Base-by-base conservation (phyloP, 2,113 vertebrate species). In the Aleadryas rufinucha region DNA sequence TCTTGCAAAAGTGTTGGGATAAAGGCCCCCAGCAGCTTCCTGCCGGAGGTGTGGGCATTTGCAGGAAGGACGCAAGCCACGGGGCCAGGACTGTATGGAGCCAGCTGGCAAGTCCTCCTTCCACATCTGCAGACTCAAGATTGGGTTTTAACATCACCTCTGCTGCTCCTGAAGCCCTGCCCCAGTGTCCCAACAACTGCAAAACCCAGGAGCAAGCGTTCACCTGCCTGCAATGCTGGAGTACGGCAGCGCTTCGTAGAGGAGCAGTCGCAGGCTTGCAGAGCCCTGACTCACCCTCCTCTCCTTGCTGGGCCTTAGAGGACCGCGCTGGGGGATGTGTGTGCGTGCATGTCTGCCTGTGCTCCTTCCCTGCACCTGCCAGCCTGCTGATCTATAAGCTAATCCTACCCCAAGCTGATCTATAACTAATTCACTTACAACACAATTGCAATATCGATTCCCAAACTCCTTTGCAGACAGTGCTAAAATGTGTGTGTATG, bases 361-460 rank as follows among this genome's bases (percentile, higher is more conserved):
- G 1, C 70, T 87, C 94, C 86, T 81, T 92, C 76, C 72, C 97
- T 94, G 88, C 90, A 88, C 96, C 95, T 95, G 97, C 92, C 92
- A 91, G 94, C 74, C 93, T 82, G 87, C 95, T 97, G 97, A 97
- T 97, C 97, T 96, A 97, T 96, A 97, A 97, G 95, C 96, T 96
- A 96, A 96, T 96, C 96, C 97, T 93, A 91, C 93, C 93, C 94
- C 95, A 83, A 96, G 94, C 97, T 97, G 97, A 97, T 97, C 97
- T 97, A 97, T 97, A 97, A 97, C 96, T 97, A 97, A 97, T 97
- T 97, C 97, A 92, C 97, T 97, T 97, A 97, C 95, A 94, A 97
- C 97, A 97, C 97, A 96, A 97, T 96, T 97, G 97, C 97, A 83
- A 88, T 97, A 97, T 97, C 52, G 97, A 97, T 97, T 97, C 95